Evolutionary conservation across 2,113 vertebrate genomes (phyloP), one percentile per base, ranked within the genome.

Genomic region (Ramphastos sulfuratus): DNA sequence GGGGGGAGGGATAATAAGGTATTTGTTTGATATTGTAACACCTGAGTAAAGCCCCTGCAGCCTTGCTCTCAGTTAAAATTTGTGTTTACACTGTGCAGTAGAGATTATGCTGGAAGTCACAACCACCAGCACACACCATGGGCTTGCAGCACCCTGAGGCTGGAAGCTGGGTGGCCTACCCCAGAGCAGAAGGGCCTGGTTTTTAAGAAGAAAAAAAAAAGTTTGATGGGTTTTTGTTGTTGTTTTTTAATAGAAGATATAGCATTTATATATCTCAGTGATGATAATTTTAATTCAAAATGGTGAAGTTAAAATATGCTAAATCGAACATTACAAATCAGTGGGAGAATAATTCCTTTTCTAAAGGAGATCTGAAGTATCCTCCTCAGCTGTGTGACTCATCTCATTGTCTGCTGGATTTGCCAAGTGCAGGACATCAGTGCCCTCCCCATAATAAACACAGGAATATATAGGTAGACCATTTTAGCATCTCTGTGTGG

Each of bases 31-130:
- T 33, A 4, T 12, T 20, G 9, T 37, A 64, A 30, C 10, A 10
- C 18, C 3, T 1, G 2, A 15, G 17, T 2, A 17, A 39, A 50
- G 17, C n/a, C 3, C 3, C 9, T 10, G 12, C 6, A 37, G 9
- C 20, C 19, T 42, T 27, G 37, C 20, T 39, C 10, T 61, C 33
- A 63, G 15, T 20, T 56, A 23, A 37, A 50, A n/a, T 20, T 17
- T 12, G 35, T 30, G 52, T 9, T 18, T 4, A 0, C 0, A 1
- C 48, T 14, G 23, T 0, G 1, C 1, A 2, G 6, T 0, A 12
- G 16, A 24, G 6, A 18, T 13, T 20, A 6, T 1, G 10, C 21
- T 5, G 30, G 14, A 44, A 23, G 44, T 10, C 59, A 8, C 30
- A 23, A n/a, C 55, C 28, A 1, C 1, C 6, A 0, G 14, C 0